Evolutionary conservation across 2,797 vertebrate species (phyloP).

Genomic region (Picus viridis): DNA sequence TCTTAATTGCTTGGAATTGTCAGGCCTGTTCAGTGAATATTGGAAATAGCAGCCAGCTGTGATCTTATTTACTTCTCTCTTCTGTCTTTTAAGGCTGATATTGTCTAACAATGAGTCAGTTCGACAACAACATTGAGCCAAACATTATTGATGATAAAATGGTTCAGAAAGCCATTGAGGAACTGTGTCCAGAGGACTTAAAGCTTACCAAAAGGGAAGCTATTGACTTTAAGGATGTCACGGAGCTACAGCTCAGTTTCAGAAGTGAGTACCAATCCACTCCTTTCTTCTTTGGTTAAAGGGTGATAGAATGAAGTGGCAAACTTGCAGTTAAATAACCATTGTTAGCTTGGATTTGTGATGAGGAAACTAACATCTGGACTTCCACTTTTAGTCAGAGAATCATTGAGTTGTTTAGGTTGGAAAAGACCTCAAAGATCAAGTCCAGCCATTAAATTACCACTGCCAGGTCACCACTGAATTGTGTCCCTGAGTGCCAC

Average conservation of each 20-base stretch:
- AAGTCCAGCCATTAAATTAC: too few relatives aligned
- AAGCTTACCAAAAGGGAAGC: constrained; percentile 75
- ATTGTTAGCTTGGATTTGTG: background rate
- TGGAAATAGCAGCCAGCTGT: background rate
- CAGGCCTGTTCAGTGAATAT: background rate
- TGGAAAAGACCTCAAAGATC: too few relatives aligned
- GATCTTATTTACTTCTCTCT: background rate
- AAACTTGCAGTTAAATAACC: background rate
- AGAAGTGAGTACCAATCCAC: constrained; percentile 79
- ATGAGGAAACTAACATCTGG: background rate
- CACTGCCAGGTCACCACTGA: too few relatives aligned
- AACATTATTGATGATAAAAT: constrained; percentile 82
- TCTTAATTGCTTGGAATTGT: background rate
- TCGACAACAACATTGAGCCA: constrained; percentile 61
- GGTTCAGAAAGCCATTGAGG: constrained; percentile 78
- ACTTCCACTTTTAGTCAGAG: background rate
- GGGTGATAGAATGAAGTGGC: background rate
- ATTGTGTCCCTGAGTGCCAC: too few relatives aligned
- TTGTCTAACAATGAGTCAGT: constrained; percentile 67
- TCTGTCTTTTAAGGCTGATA: background rate
- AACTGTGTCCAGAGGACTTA: constrained; percentile 77
- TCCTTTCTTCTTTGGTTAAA: background rate
- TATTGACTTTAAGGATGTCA: constrained; percentile 78
- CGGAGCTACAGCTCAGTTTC: constrained; percentile 81
- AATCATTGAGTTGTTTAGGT: too few relatives aligned